Conservation (phyloP, 2,888 invertebrate species). For the Latheticus oryzae region DNA sequence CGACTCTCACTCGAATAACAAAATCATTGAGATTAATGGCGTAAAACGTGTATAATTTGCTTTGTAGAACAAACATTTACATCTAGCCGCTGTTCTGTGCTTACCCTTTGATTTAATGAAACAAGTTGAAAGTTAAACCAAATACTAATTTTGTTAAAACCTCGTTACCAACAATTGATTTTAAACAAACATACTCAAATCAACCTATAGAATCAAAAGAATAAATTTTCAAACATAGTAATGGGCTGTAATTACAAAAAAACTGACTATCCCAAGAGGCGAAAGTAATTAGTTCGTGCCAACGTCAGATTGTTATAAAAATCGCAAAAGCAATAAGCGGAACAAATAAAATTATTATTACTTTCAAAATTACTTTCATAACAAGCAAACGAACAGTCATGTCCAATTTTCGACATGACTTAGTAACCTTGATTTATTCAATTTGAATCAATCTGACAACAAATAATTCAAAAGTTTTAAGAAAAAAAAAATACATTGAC, state of each 20-base stretch:
- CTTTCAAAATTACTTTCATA: slow-evolving; percentile 27
- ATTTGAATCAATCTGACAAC: slow-evolving; percentile 9
- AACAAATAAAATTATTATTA: slow-evolving; percentile 27
- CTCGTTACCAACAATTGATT: slow-evolving; percentile 19
- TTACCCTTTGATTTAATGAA: slow-evolving; percentile 35
- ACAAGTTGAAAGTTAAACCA: slow-evolving; percentile 34
- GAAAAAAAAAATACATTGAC: slow-evolving; percentile 26
- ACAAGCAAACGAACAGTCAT: slow-evolving; percentile 6
- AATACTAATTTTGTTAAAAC: slow-evolving; percentile 32
- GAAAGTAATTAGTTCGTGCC: slow-evolving; percentile 3
- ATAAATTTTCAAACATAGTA: too few species aligned
- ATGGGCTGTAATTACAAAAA: too few species aligned
- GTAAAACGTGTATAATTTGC: slow-evolving; percentile 36
- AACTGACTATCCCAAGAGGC: slow-evolving; percentile 1
- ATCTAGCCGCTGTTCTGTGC: slow-evolving; percentile 15
- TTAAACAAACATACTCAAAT: slow-evolving; percentile 16
- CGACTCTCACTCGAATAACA: slow-evolving; percentile 28
- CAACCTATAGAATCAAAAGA: too few species aligned
- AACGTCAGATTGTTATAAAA: slow-evolving; percentile 8
- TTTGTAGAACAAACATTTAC: slow-evolving; percentile 36
- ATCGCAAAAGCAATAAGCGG: slow-evolving; percentile 8
- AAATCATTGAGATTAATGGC: slow-evolving; percentile 30
- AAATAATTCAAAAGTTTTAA: slow-evolving; percentile 12
- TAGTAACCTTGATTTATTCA: slow-evolving; percentile 21
- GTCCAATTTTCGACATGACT: slow-evolving; percentile 13